phyloP scores from a whole-genome alignment of 2,888 invertebrate species.

The Dryobotodes eremita region DNA sequence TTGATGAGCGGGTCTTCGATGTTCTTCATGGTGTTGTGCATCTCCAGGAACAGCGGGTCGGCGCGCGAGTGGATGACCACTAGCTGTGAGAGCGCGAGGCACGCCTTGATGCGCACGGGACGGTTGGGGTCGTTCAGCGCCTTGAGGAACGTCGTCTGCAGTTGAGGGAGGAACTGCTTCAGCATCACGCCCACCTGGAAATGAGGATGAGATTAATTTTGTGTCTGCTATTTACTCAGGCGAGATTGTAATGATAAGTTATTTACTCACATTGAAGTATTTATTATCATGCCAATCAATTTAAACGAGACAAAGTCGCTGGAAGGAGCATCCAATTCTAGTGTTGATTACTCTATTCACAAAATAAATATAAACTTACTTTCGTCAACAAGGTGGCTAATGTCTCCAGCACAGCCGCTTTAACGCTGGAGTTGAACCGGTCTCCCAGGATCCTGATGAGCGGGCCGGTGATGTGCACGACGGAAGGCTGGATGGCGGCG shows the following conservation, averaged over 20 bases:
- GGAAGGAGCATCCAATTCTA: not conserved
- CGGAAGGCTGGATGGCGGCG: conserved; percentile 97
- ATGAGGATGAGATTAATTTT: not conserved
- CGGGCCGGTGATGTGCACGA: conserved; percentile 99
- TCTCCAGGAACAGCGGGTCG: conserved; percentile 98
- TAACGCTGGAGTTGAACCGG: conserved; percentile 97
- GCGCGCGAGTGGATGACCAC: conserved; percentile 98
- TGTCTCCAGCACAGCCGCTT: conserved; percentile 98
- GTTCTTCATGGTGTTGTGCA: conserved; percentile 96
- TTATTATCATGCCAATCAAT: not conserved
- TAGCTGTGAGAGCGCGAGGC: conserved; percentile 96
- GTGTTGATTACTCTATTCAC: not conserved
- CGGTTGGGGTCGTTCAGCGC: conserved; percentile 97
- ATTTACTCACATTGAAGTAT: not conserved
- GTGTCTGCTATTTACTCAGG: not conserved
- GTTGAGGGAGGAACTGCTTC: conserved; percentile 99
- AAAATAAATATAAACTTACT: conserved; percentile 83
- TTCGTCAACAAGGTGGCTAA: conserved; percentile 97
- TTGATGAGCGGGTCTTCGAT: conserved; percentile 96
- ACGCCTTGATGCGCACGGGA: conserved; percentile 97
- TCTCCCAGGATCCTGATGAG: conserved; percentile 99
- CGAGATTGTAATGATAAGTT: no score
- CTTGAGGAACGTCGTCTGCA: conserved; percentile 99
- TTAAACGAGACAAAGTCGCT: not conserved
- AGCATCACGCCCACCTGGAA: conserved; percentile 96